phyloP scores from a whole-genome alignment of 1,140 invertebrate genomes.

The Adelges cooleyi region DNA sequence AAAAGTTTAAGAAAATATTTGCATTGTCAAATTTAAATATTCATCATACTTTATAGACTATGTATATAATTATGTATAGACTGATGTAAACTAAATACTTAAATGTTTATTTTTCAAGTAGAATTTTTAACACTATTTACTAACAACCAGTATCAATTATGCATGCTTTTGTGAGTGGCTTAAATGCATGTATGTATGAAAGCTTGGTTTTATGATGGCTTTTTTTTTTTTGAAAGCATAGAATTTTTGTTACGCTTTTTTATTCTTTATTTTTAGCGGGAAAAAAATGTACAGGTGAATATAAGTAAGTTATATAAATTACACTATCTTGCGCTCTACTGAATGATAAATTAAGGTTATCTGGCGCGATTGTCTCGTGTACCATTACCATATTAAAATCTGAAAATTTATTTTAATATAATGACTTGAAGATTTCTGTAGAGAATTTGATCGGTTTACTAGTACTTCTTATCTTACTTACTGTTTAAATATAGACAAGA shows the following conservation, averaged over 20 bases:
- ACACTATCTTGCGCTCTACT: constrained; percentile 5
- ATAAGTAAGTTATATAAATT: constrained; percentile 22
- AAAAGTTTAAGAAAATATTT: too few relatives aligned
- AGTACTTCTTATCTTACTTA: constrained; percentile 19
- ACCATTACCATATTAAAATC: constrained; percentile 9
- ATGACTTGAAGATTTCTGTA: constrained; percentile 17
- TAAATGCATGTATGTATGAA: constrained; percentile 12
- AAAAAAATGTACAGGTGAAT: constrained; percentile 15
- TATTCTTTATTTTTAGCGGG: constrained; percentile 18
- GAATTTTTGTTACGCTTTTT: constrained; percentile 8
- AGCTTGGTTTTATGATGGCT: constrained; percentile 21
- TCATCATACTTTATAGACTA: too few relatives aligned
- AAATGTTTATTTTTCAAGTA: too few relatives aligned
- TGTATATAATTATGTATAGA: too few relatives aligned
- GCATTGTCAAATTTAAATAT: too few relatives aligned
- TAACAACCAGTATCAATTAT: too few relatives aligned
- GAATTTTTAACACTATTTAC: too few relatives aligned
- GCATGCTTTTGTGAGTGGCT: constrained; percentile 19
- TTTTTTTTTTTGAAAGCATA: neutral
- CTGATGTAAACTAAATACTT: too few relatives aligned
- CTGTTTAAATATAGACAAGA: constrained; percentile 26
- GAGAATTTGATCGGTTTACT: constrained; percentile 25
- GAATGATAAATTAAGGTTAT: constrained; percentile 28
- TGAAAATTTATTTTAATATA: constrained; percentile 21
- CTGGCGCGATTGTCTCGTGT: constrained; percentile 20